These are phyloP conservation scores for Lanistes nyassanus DNA, from an alignment of 1,140 invertebrate genomes.

Conservation along the genomic window DNA sequence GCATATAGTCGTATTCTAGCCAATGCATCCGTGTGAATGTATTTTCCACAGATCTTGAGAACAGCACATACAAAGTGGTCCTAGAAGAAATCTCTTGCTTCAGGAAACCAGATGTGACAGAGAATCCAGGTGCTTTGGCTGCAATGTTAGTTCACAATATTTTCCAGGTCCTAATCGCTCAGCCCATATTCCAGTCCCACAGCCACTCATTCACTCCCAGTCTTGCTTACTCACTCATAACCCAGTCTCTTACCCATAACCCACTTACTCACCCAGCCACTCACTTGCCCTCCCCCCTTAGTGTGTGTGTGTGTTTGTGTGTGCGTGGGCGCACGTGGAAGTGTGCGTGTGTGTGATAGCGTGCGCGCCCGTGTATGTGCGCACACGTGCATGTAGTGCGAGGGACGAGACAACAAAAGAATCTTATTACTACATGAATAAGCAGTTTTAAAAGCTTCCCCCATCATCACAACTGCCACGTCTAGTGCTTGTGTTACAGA, in stretches of 20 bases:
- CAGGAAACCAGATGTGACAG: not conserved
- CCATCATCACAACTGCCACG: too few relatives aligned
- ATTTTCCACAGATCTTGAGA: not conserved
- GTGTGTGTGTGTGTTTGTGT: too few relatives aligned
- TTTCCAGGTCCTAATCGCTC: not conserved
- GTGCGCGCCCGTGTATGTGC: not conserved
- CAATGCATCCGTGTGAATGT: not conserved
- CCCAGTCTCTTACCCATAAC: not conserved
- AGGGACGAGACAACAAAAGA: not conserved
- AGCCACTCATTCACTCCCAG: not conserved
- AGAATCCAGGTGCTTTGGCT: conserved; percentile 2
- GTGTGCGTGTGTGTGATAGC: too few relatives aligned
- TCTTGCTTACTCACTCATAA: too few relatives aligned
- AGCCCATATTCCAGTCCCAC: too few relatives aligned
- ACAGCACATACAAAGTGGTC: not conserved
- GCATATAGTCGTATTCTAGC: not conserved
- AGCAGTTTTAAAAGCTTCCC: too few relatives aligned
- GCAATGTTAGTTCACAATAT: conserved; percentile 5
- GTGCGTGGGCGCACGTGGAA: too few relatives aligned
- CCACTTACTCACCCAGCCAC: too few relatives aligned
- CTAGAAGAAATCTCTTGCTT: not conserved
- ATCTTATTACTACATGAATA: too few relatives aligned
- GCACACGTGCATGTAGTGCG: too few relatives aligned
- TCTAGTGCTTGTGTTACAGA: not conserved
- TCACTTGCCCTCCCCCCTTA: too few relatives aligned